These are phyloP conservation scores for Polylopha cassiicola DNA, from an alignment of 2,888 invertebrate genomes.

Conservation along the genomic window DNA sequence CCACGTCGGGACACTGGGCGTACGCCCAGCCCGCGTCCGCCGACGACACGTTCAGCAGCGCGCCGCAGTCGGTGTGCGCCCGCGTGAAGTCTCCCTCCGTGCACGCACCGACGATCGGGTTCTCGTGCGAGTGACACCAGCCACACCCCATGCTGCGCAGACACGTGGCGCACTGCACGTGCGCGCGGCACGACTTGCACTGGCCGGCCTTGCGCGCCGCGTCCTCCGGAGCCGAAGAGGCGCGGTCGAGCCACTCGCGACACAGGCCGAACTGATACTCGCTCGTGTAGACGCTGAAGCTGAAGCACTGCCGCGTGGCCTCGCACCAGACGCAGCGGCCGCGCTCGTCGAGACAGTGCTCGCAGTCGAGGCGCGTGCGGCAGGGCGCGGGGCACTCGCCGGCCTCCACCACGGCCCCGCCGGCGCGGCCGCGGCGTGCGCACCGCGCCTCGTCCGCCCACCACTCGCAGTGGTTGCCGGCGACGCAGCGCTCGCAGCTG, in stretches of 20 bases:
- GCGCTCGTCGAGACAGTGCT: slow-evolving; percentile 88
- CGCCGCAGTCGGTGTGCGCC: slow-evolving; percentile 83
- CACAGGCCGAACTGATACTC: slow-evolving; percentile 96
- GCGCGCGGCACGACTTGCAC: slow-evolving; percentile 88
- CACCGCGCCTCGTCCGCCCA: slow-evolving; percentile 93
- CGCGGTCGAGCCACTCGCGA: slow-evolving; percentile 94
- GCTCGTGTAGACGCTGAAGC: slow-evolving; percentile 96
- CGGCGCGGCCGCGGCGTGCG: slow-evolving; percentile 84
- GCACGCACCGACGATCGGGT: slow-evolving; percentile 91
- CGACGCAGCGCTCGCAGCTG: slow-evolving; percentile 89
- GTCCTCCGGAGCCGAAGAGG: slow-evolving; percentile 70
- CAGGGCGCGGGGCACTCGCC: slow-evolving; percentile 89
- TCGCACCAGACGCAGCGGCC: slow-evolving; percentile 98
- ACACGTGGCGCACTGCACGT: slow-evolving; percentile 87
- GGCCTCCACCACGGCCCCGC: slow-evolving; percentile 80
- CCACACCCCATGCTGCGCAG: slow-evolving; percentile 92
- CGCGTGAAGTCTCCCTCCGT: slow-evolving; percentile 91
- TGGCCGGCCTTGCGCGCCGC: slow-evolving; percentile 74
- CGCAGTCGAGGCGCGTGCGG: slow-evolving; percentile 85
- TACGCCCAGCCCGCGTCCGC: slow-evolving; percentile 92
- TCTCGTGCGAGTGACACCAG: slow-evolving; percentile 93
- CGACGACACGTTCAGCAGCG: slow-evolving; percentile 79
- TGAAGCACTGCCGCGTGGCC: slow-evolving; percentile 93
- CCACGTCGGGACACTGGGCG: slow-evolving; percentile 93
- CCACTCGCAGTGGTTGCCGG: slow-evolving; percentile 92